A percentile compares a stretch with the other conserved stretches of the same genome.
Evolutionary conservation across 1,140 invertebrate species (phyloP).

Genomic region (Caenorhabditis briggsae): DNA sequence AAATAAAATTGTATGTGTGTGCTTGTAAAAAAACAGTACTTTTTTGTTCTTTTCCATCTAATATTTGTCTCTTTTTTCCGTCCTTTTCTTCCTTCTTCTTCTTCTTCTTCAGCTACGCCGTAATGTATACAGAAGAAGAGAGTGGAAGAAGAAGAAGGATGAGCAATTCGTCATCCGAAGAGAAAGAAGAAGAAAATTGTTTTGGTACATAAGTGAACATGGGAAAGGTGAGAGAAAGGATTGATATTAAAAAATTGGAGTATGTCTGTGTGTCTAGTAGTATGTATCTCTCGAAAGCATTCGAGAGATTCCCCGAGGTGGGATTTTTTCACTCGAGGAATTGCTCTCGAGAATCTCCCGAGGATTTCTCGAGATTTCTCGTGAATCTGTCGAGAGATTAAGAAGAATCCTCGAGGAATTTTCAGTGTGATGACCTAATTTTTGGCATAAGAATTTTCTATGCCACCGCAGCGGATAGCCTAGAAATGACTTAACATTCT

Average conservation of each 20-base stretch:
- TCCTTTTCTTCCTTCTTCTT: not conserved
- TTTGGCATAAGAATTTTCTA: too few species aligned
- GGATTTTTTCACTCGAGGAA: too few species aligned
- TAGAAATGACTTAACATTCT: too few species aligned
- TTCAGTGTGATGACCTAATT: too few species aligned
- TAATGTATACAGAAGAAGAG: slow-evolving; percentile 33
- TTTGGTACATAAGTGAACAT: not conserved
- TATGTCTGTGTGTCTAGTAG: slow-evolving; percentile 6
- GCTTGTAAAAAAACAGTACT: not conserved
- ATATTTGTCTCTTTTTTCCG: slow-evolving; percentile 16
- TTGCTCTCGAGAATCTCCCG: too few species aligned
- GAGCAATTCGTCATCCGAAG: slow-evolving; percentile 33
- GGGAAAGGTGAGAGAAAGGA: slow-evolving; percentile 9
- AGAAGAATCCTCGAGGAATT: too few species aligned
- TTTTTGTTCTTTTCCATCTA: not conserved
- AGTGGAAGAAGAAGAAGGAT: not conserved
- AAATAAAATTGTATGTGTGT: not conserved
- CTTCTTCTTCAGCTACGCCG: not conserved
- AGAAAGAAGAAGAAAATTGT: not conserved
- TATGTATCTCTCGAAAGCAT: too few species aligned
- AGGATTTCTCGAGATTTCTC: too few species aligned
- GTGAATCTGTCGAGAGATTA: too few species aligned
- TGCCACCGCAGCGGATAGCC: too few species aligned
- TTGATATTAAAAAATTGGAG: not conserved
- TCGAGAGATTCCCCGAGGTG: too few species aligned